Percentiles rank a stretch among this genome's conserved stretches.
Evolutionary conservation across 2,797 vertebrate species (phyloP).

Genomic region (Pangasius macronema): DNA sequence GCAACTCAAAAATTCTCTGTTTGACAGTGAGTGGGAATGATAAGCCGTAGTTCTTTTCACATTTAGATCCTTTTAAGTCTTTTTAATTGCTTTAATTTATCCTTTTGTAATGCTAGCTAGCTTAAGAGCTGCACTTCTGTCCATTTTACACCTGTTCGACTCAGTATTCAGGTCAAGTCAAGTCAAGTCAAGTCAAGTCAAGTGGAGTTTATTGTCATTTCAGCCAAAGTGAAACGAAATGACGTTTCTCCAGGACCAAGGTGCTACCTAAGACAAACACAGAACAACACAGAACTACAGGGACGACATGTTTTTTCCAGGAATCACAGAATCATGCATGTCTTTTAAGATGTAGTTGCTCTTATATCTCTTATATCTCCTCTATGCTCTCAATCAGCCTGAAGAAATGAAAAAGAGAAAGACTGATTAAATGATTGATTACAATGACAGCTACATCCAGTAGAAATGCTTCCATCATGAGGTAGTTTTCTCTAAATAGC

Average conservation of each 20-base stretch:
- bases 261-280: no score
- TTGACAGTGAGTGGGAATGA: background rate
- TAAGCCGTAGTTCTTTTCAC: background rate
- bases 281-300: no score
- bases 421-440: background rate
- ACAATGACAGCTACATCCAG: background rate
- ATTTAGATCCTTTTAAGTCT: background rate
- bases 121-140: background rate
- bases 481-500: background rate
- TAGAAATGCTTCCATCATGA: background rate
- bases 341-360: background rate
- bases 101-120: background rate
- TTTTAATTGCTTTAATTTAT: background rate
- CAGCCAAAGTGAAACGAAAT: no score
- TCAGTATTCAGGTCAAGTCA: background rate
- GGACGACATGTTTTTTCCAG: no score
- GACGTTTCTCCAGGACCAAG: no score
- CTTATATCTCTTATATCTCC: background rate
- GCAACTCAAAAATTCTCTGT: background rate
- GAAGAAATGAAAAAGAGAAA: background rate
- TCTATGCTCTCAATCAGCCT: background rate
- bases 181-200: no score
- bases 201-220: no score
- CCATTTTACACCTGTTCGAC: constrained; percentile 4
- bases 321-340: background rate